Percentiles rank a stretch among this genome's conserved stretches.
phyloP scores from a whole-genome alignment of 1,140 invertebrate genomes.

The Conus betulinus region DNA sequence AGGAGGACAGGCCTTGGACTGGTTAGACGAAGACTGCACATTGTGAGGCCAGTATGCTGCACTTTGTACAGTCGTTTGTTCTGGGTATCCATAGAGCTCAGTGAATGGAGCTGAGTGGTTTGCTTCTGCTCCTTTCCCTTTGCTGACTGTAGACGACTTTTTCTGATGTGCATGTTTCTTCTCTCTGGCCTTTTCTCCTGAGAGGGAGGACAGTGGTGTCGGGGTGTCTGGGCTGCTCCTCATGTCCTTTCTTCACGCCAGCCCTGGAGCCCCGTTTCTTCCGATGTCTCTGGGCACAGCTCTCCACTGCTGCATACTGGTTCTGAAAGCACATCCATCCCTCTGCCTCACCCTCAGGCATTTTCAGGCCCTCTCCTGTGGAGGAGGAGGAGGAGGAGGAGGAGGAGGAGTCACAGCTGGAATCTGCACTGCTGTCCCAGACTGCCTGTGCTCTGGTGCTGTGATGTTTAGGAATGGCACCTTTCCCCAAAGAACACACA shows the following conservation, averaged over 20 bases:
- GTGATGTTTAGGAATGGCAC: not conserved
- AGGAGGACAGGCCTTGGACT: too few relatives aligned
- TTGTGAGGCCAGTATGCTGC: too few relatives aligned
- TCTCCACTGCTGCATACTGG: slow-evolving; percentile 14
- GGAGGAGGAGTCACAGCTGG: not conserved
- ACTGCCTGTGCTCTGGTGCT: not conserved
- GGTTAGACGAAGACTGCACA: too few relatives aligned
- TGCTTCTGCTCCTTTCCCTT: not conserved
- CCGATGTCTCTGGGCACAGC: too few relatives aligned
- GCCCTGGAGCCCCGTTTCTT: not conserved
- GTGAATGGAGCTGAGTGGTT: too few relatives aligned
- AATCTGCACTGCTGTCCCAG: not conserved
- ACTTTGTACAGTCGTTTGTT: too few relatives aligned
- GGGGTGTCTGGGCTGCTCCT: not conserved
- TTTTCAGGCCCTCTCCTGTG: not conserved
- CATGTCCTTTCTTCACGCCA: not conserved
- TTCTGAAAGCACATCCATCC: slow-evolving; percentile 16
- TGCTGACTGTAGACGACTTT: too few relatives aligned
- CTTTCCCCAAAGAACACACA: not conserved
- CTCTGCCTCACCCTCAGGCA: not conserved
- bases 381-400: slow-evolving; percentile 2
- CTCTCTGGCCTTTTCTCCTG: not conserved
- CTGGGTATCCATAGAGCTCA: too few relatives aligned
- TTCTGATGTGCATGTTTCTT: not conserved
- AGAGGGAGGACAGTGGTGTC: not conserved